phyloP scores from a whole-genome alignment of 2,797 vertebrate genomes.

The Diceros bicornis region DNA sequence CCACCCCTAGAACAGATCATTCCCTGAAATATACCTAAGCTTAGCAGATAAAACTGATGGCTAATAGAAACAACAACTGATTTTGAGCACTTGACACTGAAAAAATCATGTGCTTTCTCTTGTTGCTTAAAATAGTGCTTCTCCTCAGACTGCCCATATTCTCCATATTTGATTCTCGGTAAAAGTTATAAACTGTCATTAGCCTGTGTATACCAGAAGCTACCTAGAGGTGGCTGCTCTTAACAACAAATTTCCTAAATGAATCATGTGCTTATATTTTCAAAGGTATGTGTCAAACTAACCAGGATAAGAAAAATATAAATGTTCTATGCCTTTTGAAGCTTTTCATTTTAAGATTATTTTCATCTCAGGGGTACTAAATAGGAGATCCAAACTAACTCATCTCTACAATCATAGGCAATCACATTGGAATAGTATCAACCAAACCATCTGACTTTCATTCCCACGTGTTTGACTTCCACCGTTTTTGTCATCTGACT shows the following conservation, averaged over 20 bases:
- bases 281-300: background rate
- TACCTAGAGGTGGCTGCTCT: background rate
- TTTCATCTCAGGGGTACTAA: constrained; percentile 1
- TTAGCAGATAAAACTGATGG: background rate
- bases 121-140: background rate
- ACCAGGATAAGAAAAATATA: background rate
- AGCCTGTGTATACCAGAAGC: background rate
- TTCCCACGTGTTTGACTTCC: background rate
- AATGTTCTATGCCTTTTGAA: background rate
- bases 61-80: background rate
- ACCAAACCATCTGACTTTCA: background rate
- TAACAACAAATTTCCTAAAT: background rate
- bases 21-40: background rate
- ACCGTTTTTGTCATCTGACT: constrained; percentile 1
- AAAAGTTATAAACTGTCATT: background rate
- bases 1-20: background rate
- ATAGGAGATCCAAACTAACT: background rate
- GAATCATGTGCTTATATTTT: background rate
- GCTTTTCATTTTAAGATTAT: background rate
- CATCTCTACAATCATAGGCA: background rate
- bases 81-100: background rate
- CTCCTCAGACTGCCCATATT: background rate
- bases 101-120: background rate
- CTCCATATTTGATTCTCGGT: background rate
- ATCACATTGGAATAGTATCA: background rate